These are phyloP conservation scores for Habrosyne pyritoides DNA, from an alignment of 2,888 invertebrate species.

Conservation along the genomic window DNA sequence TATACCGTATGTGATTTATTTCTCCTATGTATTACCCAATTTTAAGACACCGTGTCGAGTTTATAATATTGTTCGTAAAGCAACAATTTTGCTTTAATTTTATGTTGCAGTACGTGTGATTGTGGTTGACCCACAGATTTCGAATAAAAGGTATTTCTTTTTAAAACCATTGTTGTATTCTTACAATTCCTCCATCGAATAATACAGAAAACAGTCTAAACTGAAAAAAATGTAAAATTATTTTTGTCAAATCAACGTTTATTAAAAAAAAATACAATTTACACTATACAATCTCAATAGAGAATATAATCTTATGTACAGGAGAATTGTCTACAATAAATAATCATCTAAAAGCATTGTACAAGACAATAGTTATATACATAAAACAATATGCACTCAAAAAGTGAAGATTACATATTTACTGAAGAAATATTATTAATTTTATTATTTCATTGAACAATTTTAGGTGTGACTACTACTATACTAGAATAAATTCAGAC, in stretches of 20 bases:
- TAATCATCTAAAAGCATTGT: constrained; percentile 49
- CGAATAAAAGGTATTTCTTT: constrained; percentile 41
- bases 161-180: constrained; percentile 6
- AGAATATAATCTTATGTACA: constrained; percentile 64
- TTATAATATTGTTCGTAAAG: neutral
- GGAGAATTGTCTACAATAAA: constrained; percentile 53
- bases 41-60: neutral
- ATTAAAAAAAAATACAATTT: constrained; percentile 71
- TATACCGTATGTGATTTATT: neutral
- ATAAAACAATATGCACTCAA: constrained; percentile 10
- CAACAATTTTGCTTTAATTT: constrained; percentile 15
- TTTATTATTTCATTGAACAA: too few relatives aligned
- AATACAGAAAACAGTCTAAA: neutral
- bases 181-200: neutral
- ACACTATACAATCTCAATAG: constrained; percentile 74
- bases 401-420: neutral
- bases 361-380: constrained; percentile 32
- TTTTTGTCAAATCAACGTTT: constrained; percentile 54
- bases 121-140: constrained; percentile 28
- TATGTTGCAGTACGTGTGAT: constrained; percentile 32
- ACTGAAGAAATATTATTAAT: too few relatives aligned
- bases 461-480: too few relatives aligned
- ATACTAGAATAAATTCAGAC: too few relatives aligned
- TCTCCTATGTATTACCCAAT: neutral
- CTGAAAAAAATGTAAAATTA: constrained; percentile 2